Base-by-base conservation (phyloP, 2,888 invertebrate species). In the Escarpia spicata region DNA sequence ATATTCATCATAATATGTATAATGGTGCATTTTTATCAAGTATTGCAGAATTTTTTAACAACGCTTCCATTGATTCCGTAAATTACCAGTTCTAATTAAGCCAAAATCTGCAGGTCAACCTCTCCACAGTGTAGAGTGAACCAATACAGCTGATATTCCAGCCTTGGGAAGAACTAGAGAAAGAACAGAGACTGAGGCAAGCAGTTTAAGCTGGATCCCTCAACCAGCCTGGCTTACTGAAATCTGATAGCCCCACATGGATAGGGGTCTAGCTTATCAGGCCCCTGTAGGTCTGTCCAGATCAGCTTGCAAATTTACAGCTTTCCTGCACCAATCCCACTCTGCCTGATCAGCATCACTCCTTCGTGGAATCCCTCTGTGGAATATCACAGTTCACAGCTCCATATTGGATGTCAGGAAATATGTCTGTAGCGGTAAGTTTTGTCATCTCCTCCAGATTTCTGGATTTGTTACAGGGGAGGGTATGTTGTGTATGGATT, bases 211-310 rank as follows among this genome's bases (percentile, higher is more conserved):
- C 75, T 75, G 75, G 75, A n/a, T 75, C 75, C 75, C 75, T 75
- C 6, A 75, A 75, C 75, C 19, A 26, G 75, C 19, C 75, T n/a
- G n/a, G 75, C 75, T 75, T 75, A 75, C 75, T 75, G 75, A 75
- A 75, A 75, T 26, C 75, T 75, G 75, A 75, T 75, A 75, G 75
- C 75, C 75, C 75, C 75, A 75, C 75, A 75, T 75, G 75, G 75
- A 75, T 75, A 75, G 75, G 75, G 75, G 75, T 75, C 75, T 75
- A 75, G 75, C 75, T 75, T 75, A 75, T 75, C 75, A 75, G 75
- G 75, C 75, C 75, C 75, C 75, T 75, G 75, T 75, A 75, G 75
- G 19, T 75, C 75, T 75, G 75, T 75, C n/a, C 19, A 26, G 75
- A 75, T 75, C 75, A 75, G 75, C 75, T 75, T 75, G 75, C 75